phyloP scores from a whole-genome alignment of 2,113 vertebrate genomes.

The Apteryx owenii region DNA sequence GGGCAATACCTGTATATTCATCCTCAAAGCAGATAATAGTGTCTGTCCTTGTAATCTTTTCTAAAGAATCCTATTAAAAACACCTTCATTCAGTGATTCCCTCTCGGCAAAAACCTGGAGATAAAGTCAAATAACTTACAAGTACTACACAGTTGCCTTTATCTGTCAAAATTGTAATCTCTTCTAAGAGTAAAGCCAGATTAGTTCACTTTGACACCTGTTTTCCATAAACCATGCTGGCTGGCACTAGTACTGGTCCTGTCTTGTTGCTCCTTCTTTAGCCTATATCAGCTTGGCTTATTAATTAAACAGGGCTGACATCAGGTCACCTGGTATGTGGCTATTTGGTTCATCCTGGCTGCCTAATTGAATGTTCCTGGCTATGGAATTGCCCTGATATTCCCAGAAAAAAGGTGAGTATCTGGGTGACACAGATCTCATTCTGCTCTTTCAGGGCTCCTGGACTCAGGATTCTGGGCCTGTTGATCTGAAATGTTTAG shows the following conservation, averaged over 20 bases:
- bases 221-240: rapidly evolving
- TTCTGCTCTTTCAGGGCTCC: neutral
- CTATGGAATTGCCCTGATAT: neutral
- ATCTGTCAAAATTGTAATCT: neutral
- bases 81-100: neutral
- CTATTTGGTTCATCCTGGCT: neutral
- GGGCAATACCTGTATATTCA: rapidly evolving
- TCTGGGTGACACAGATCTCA: neutral
- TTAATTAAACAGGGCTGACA: neutral
- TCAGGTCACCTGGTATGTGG: too few species aligned
- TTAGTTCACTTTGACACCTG: neutral
- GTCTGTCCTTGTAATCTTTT: neutral
- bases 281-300: neutral
- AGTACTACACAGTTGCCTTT: neutral
- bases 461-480: neutral
- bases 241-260: too few species aligned
- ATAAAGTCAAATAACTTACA: neutral
- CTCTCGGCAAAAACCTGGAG: neutral
- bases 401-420: neutral
- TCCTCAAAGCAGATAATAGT: too few species aligned
- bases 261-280: neutral
- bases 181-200: neutral
- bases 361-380: neutral
- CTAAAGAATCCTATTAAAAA: neutral
- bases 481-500: neutral